Evolutionary conservation across 1,140 invertebrate species (phyloP).

Genomic region (Scaptomyza montana): DNA sequence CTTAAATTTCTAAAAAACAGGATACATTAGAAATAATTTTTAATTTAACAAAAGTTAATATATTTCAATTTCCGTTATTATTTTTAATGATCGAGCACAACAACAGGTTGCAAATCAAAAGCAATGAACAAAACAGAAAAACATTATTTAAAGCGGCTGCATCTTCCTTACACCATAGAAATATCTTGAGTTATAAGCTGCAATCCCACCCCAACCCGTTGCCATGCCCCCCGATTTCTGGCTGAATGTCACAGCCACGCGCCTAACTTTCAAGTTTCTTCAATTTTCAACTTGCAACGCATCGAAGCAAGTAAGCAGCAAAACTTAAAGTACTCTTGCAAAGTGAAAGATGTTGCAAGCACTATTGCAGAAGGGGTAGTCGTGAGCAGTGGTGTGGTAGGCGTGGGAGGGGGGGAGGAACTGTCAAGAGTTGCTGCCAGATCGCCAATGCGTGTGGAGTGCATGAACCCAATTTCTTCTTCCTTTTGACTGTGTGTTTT

Average conservation of each 20-base stretch:
- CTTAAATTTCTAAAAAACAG: too few relatives aligned
- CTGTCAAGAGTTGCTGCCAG: background rate
- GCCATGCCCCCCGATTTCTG: background rate
- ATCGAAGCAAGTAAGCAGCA: constrained; percentile 1
- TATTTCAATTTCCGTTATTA: too few relatives aligned
- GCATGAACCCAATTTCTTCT: constrained; percentile 82
- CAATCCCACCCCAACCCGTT: constrained; percentile 4
- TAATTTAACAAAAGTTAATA: too few relatives aligned
- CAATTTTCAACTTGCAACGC: constrained; percentile 2
- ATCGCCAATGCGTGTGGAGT: constrained; percentile 58
- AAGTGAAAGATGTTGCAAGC: constrained; percentile 62
- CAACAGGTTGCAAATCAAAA: too few relatives aligned
- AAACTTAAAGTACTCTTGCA: constrained; percentile 30
- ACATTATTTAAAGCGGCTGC: too few relatives aligned
- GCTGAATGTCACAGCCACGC: constrained; percentile 57
- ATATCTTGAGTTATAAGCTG: constrained; percentile 30
- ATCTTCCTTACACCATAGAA: background rate
- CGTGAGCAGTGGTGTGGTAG: too few relatives aligned
- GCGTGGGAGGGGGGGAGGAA: background rate
- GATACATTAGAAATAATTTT: too few relatives aligned
- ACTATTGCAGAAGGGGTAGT: background rate
- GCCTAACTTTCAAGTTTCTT: constrained; percentile 72
- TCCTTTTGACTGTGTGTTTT: constrained; percentile 36
- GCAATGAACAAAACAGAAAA: too few relatives aligned
- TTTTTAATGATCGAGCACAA: background rate